Evolutionary conservation across 2,888 invertebrate genomes (phyloP).

Genomic region (Campopleginae sp.): DNA sequence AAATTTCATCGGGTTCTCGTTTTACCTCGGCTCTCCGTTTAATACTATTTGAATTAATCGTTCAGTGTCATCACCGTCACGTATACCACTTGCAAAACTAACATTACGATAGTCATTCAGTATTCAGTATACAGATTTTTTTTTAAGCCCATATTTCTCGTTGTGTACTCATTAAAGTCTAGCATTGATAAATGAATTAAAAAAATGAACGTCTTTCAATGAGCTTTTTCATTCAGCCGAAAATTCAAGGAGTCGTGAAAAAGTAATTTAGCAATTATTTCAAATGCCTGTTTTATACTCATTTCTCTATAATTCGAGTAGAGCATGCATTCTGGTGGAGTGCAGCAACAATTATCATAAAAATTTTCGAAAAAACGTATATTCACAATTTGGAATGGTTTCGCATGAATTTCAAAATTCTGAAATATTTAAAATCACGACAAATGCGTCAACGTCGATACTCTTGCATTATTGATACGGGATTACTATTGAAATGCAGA

Average conservation of each 20-base stretch:
- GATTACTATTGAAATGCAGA: constrained; percentile 15
- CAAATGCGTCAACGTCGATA: neutral
- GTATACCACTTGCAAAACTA: constrained; percentile 5
- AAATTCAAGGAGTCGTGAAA: neutral
- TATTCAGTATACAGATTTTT: constrained; percentile 15
- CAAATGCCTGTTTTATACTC: neutral
- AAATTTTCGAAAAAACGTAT: neutral
- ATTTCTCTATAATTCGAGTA: neutral
- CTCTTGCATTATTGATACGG: neutral
- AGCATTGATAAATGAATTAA: neutral
- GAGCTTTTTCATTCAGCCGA: constrained; percentile 11
- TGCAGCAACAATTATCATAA: neutral
- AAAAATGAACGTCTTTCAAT: neutral
- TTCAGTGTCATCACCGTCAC: neutral
- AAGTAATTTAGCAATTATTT: neutral
- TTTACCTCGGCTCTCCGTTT: neutral
- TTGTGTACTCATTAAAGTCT: constrained; percentile 7
- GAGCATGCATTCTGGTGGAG: constrained; percentile 6
- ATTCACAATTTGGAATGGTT: neutral
- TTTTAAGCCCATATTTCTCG: neutral
- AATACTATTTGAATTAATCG: neutral
- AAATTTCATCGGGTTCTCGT: neutral
- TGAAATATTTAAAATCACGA: neutral
- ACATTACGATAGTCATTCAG: constrained; percentile 8
- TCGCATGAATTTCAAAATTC: neutral